Percentiles rank a stretch among this genome's conserved stretches.
These are phyloP conservation scores for Luffia ferchaultella DNA, from an alignment of 2,888 invertebrate genomes.

Conservation along the genomic window DNA sequence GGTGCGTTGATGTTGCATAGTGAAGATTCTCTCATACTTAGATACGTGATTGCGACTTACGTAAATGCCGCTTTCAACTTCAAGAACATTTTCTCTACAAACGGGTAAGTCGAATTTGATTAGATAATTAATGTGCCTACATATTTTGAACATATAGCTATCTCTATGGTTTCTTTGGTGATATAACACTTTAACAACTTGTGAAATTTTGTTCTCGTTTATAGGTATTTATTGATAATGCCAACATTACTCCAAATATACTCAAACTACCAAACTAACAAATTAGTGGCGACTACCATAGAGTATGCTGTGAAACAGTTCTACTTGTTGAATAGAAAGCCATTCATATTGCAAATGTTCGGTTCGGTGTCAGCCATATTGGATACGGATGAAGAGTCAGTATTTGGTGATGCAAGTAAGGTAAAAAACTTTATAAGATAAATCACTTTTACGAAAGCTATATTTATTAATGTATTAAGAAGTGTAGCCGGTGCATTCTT, in stretches of 20 bases:
- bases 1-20: constrained; percentile 96
- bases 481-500: too few species aligned
- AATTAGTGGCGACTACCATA: constrained; percentile 91
- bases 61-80: constrained; percentile 98
- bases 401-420: constrained; percentile 92
- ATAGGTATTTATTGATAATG: constrained; percentile 94
- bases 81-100: constrained; percentile 97
- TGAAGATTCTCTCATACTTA: constrained; percentile 93
- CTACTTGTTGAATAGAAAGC: constrained; percentile 96
- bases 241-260: constrained; percentile 96
- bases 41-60: constrained; percentile 96
- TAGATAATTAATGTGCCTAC: not conserved
- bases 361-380: constrained; percentile 96
- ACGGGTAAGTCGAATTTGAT: constrained; percentile 70
- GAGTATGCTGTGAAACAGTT: constrained; percentile 99
- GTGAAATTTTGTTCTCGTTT: constrained; percentile 14
- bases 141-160: not conserved
- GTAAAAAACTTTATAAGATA: constrained; percentile 57
- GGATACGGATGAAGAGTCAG: constrained; percentile 88
- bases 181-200: not conserved
- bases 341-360: constrained; percentile 98
- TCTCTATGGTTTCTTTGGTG: constrained; percentile 1
- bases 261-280: constrained; percentile 97
- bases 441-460: too few species aligned
- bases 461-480: too few species aligned